These are phyloP conservation scores for Sphyrna mokarran DNA, from an alignment of 2,113 vertebrate species.

Conservation along the genomic window DNA sequence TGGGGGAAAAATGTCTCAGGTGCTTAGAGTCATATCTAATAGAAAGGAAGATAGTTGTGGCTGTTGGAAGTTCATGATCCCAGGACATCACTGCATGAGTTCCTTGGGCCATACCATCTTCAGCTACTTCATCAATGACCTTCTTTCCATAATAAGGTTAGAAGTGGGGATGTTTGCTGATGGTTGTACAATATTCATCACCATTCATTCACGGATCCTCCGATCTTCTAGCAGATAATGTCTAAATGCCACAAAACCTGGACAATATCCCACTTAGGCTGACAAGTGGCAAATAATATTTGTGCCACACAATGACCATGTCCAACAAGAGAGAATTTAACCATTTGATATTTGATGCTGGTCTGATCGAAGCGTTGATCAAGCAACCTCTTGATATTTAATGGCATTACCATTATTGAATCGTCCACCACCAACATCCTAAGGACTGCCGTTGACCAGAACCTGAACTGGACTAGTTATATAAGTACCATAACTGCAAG, in stretches of 20 bases:
- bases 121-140: neutral
- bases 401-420: too few species aligned
- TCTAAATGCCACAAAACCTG: neutral
- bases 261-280: neutral
- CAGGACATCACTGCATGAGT: neutral
- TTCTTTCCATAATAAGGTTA: neutral
- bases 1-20: neutral
- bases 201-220: neutral
- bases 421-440: too few species aligned
- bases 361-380: too few species aligned
- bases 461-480: neutral
- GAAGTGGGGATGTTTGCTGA: neutral
- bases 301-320: neutral
- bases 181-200: neutral
- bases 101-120: neutral
- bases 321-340: neutral
- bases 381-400: too few species aligned
- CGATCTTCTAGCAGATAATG: neutral
- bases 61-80: neutral
- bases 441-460: neutral
- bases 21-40: neutral
- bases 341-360: neutral
- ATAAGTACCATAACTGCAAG: neutral
- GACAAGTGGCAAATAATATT: neutral
- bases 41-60: neutral